Evolutionary conservation across 2,113 vertebrate genomes (phyloP).

Genomic region (Percina caprodes): DNA sequence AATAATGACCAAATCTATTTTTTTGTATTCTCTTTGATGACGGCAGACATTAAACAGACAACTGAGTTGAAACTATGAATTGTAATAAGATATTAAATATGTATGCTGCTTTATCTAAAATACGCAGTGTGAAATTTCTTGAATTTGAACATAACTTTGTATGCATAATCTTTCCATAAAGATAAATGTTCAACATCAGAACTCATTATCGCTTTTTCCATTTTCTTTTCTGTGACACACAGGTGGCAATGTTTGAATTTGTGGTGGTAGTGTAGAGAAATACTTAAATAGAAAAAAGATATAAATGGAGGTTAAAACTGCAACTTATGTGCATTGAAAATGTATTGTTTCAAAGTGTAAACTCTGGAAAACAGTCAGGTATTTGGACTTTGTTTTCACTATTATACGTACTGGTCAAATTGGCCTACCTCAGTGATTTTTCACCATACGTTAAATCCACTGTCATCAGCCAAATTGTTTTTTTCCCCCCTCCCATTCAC

Average conservation of each 20-base stretch:
- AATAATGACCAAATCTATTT: slow-evolving; percentile 93
- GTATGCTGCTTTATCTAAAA: slow-evolving; percentile 84
- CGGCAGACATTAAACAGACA: slow-evolving; percentile 87
- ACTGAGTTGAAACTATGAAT: slow-evolving; percentile 87
- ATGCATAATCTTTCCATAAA: slow-evolving; percentile 73
- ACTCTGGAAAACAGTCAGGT: slow-evolving; percentile 72
- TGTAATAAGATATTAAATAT: slow-evolving; percentile 88
- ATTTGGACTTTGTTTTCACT: slow-evolving; percentile 75
- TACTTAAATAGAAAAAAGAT: slow-evolving; percentile 16
- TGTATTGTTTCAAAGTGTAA: slow-evolving; percentile 73
- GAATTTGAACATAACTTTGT: slow-evolving; percentile 79
- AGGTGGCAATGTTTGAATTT: slow-evolving; percentile 62
- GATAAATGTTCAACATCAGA: slow-evolving; percentile 62
- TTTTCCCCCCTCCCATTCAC: slow-evolving; percentile 86
- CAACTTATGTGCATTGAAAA: slow-evolving; percentile 68
- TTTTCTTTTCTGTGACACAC: slow-evolving; percentile 63
- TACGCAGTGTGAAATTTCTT: slow-evolving; percentile 75
- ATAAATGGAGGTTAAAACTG: slow-evolving; percentile 63
- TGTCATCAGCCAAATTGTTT: slow-evolving; percentile 87
- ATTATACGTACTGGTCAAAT: slow-evolving; percentile 66
- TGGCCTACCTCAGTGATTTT: slow-evolving; percentile 76
- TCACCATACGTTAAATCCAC: slow-evolving; percentile 74
- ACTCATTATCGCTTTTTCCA: slow-evolving; percentile 45
- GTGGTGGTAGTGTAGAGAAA: slow-evolving; percentile 69
- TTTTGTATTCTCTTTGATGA: slow-evolving; percentile 88